These are phyloP conservation scores for Nemopilema nomurai DNA, from an alignment of 30 jellyfish, hydroid and myxozoan species.

Conservation along the genomic window DNA sequence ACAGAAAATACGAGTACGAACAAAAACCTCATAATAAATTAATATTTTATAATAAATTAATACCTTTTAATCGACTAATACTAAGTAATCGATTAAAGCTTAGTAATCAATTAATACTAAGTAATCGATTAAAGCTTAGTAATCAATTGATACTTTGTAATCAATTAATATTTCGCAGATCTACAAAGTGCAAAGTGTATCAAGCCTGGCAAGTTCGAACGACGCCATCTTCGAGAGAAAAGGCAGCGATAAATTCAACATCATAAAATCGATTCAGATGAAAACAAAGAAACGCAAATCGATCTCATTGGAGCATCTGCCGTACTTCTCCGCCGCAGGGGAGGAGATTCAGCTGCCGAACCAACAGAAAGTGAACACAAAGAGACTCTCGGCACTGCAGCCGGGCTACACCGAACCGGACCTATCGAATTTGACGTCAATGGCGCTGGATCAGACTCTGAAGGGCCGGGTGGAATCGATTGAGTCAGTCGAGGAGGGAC, in stretches of 20 bases:
- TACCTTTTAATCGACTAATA: no score
- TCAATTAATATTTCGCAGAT: slow-evolving; percentile 9
- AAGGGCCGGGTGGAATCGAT: slow-evolving; percentile 67
- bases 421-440: slow-evolving; percentile 46
- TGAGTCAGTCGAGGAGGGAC: slow-evolving; percentile 26
- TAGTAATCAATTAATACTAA: no score
- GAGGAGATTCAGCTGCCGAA: slow-evolving; percentile 53
- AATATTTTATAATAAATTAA: no score
- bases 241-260: slow-evolving; percentile 55
- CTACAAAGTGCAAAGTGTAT: slow-evolving; percentile 51
- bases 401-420: slow-evolving; percentile 79
- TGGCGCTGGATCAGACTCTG: slow-evolving; percentile 87
- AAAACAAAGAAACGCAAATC: slow-evolving; percentile 60
- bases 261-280: slow-evolving; percentile 45
- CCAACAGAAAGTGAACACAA: slow-evolving; percentile 22
- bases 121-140: no score
- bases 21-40: no score
- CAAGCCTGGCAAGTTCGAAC: slow-evolving; percentile 14
- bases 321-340: slow-evolving; percentile 60
- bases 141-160: no score
- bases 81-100: no score
- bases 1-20: no score
- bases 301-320: slow-evolving; percentile 58
- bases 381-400: slow-evolving; percentile 55
- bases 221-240: slow-evolving; percentile 11